Base-by-base conservation (phyloP, 1,140 invertebrate species). In the Cydia pomonella region DNA sequence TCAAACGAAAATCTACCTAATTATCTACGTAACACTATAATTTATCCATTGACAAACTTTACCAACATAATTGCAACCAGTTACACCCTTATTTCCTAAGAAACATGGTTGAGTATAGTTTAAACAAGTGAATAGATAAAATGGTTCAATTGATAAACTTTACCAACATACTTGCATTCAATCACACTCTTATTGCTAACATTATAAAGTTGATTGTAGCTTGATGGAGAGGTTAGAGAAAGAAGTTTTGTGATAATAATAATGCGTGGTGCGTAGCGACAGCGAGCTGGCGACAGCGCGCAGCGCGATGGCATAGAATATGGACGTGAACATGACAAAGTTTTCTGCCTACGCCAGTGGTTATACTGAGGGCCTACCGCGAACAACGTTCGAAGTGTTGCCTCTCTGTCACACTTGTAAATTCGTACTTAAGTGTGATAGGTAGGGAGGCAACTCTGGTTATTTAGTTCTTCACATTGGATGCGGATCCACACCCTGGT, bases 201-300 rank as follows among this genome's bases (percentile, higher is more conserved):
- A 18, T 0, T 0, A 53, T 53, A 53, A 53, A 18, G 50, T 53
- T 53, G 50, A 18, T 53, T 21, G 3, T 53, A n/a, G 4, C 6
- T n/a, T n/a, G 16, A 18, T 21, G 5, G 5, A n/a, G 50, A 7
- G 50, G 16, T 7, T 18, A 18, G n/a, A 21, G 18, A 53, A 53
- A 53, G 3, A 18, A 4, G 50, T 53, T 53, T n/a, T 7, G n/a
- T 7, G n/a, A 21, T 53, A 53, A 53, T 18, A 53, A 53, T 53
- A 53, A 53, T 18, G 50, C n/a, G 16, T 16, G 50, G n/a, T 53
- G 18, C 50, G 50, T 53, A 53, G 50, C 50, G 50, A 53, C 50
- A n/a, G 50, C 50, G 50, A 53, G 50, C 50, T 53, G 50, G 50
- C 50, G 50, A 53, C 50, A 53, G 50, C 50, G 50, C 50, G 50